Base-by-base conservation (phyloP, 2,888 invertebrate genomes). In the Cactoblastis cactorum region DNA sequence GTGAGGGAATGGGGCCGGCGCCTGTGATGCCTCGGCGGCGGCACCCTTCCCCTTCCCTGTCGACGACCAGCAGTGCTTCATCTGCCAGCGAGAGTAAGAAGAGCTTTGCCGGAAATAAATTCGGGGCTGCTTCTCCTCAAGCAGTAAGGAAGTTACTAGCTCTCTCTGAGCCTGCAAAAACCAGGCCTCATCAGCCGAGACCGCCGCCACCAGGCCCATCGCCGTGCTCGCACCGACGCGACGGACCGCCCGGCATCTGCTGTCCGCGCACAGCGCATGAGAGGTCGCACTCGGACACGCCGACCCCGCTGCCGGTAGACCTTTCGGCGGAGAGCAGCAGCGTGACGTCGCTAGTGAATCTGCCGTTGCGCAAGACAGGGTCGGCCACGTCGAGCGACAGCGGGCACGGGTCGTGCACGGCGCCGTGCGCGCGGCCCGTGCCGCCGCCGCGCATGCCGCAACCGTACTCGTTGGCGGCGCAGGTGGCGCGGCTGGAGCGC, bases 81-180 rank as follows among this genome's bases (percentile, higher is more conserved):
- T 96, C 95, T 55, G 95, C 96, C 39, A 95, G 95, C 69, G 95
- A 95, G 74, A 93, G 94, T 52, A 90, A 91, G 68, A 91, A 91
- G 61, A 88, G 90, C 58, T 90, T 90, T 62, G 89, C 87, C 0
- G 92, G 93, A 0, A 93, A 94, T 60, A 94, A 94, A 76, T 94
- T 94, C 68, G 94, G 98, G 59, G 95, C 98, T 35, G 98, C 98
- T 35, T 98, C 98, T 11, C 99, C 99, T 15, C 98, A 98, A 83
- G 97, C 98, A 6, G 97, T 99, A 14, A 93, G 98, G 67, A 99
- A 99, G 81, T 92, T 99, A 77, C 90, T 99, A 62, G 95, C 98
- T 5, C 91, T 99, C 24, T 95, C 97, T 9, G 96, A 97, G 74
- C 95, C 95, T 11, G 94, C 94, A 48, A 97, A 97, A 82, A 95